Evolutionary conservation across 1,140 invertebrate species (phyloP).

Genomic region (Drosophila sulfurigaster): DNA sequence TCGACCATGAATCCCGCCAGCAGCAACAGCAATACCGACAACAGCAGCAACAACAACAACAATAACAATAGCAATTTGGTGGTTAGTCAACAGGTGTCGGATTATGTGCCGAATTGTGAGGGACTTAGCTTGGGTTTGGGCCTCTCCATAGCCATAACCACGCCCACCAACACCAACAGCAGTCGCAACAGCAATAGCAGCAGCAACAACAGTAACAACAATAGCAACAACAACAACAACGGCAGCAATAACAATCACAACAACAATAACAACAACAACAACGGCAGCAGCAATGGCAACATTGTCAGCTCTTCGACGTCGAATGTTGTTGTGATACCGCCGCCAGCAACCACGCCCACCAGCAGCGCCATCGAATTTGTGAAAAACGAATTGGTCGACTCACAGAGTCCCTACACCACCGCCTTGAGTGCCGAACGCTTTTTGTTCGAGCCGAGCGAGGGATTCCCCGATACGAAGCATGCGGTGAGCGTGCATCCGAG

Average conservation of each 20-base stretch:
- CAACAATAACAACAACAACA: constrained; percentile 21
- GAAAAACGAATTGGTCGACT: constrained; percentile 80
- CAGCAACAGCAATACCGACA: constrained; percentile 50
- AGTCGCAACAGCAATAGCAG: constrained; percentile 31
- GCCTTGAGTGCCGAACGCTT: constrained; percentile 80
- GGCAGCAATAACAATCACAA: constrained; percentile 29
- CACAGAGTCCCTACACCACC: constrained; percentile 81
- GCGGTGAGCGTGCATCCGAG: constrained; percentile 73
- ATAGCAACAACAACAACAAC: constrained; percentile 11
- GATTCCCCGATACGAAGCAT: constrained; percentile 82
- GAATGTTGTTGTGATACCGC: constrained; percentile 27
- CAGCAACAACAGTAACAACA: constrained; percentile 13
- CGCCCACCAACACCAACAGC: constrained; percentile 39
- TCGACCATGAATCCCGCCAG: constrained; percentile 54
- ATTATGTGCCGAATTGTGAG: constrained; percentile 73
- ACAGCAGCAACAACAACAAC: constrained; percentile 40
- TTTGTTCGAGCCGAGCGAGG: constrained; percentile 74
- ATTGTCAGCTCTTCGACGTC: constrained; percentile 28
- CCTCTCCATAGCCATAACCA: constrained; percentile 33
- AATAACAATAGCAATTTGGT: constrained; percentile 39
- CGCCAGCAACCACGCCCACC: constrained; percentile 59
- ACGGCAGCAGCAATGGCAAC: constrained; percentile 3
- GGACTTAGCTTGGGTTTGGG: constrained; percentile 39
- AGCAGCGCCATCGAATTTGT: constrained; percentile 80
- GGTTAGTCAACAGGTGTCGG: constrained; percentile 56